Evolutionary conservation across 2,797 vertebrate genomes (phyloP).

Genomic region (Psittacula echo): DNA sequence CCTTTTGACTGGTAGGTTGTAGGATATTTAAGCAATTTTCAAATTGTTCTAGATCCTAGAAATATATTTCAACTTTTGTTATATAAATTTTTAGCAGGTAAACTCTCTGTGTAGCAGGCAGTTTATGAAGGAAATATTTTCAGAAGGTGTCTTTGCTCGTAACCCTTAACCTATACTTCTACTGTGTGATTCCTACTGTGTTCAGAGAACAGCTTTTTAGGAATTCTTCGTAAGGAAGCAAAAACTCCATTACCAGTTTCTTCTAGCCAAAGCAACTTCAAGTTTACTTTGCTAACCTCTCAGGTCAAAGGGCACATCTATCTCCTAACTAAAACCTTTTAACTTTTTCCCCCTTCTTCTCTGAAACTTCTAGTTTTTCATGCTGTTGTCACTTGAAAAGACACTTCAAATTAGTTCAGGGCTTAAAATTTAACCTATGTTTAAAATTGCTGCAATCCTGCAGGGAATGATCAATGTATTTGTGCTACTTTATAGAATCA

Average conservation of each 20-base stretch:
- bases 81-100: background rate
- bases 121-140: slow-evolving; percentile 7
- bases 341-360: background rate
- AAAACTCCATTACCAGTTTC: background rate
- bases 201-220: background rate
- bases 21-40: background rate
- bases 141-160: background rate
- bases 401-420: background rate
- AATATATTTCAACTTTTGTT: background rate
- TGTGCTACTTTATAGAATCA: background rate
- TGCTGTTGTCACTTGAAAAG: background rate
- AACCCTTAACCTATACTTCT: background rate
- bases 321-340: background rate
- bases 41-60: background rate
- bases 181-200: background rate
- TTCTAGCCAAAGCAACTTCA: background rate
- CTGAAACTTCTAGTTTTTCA: background rate
- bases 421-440: background rate
- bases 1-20: background rate
- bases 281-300: background rate
- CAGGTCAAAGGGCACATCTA: background rate
- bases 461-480: background rate
- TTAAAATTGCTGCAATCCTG: background rate
- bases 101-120: background rate
- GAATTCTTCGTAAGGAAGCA: background rate